Percentiles rank a stretch among this genome's conserved stretches.
Evolutionary conservation across 2,113 vertebrate species (phyloP).

Genomic region (Psephotus haematonotus): DNA sequence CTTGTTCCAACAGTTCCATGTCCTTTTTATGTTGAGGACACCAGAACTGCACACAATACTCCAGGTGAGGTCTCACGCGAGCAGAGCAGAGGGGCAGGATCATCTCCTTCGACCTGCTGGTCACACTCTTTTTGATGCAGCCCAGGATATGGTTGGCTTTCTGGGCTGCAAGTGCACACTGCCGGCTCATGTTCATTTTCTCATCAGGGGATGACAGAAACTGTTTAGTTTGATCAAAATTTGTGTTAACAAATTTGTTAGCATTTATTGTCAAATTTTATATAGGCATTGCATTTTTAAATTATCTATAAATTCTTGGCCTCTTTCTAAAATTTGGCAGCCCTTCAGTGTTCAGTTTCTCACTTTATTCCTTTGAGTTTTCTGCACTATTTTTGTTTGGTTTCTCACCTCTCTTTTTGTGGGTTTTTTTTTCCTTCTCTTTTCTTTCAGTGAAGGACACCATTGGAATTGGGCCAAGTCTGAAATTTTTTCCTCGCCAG

Average conservation of each 20-base stretch:
- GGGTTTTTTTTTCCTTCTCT: rapidly evolving
- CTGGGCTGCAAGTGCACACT: too few relatives aligned
- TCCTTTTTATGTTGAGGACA: too few relatives aligned
- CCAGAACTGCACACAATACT: too few relatives aligned
- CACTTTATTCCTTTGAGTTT: neutral
- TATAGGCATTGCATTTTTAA: neutral
- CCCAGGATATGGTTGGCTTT: too few relatives aligned
- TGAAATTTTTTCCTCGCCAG: neutral
- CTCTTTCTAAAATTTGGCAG: neutral
- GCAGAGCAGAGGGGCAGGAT: too few relatives aligned
- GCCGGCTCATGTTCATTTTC: too few relatives aligned
- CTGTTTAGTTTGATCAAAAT: neutral
- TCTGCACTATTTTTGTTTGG: neutral
- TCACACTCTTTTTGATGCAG: too few relatives aligned
- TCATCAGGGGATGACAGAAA: neutral
- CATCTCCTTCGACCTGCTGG: too few relatives aligned
- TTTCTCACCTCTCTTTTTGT: neutral
- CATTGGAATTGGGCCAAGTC: neutral
- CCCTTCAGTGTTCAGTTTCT: neutral
- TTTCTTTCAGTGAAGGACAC: neutral
- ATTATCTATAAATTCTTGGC: neutral
- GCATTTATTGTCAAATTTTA: neutral
- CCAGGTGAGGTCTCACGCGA: too few relatives aligned
- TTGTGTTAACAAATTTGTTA: neutral
- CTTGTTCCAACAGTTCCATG: too few relatives aligned